Evolutionary conservation across 1,140 invertebrate genomes (phyloP).

Genomic region (Thrips palmi): DNA sequence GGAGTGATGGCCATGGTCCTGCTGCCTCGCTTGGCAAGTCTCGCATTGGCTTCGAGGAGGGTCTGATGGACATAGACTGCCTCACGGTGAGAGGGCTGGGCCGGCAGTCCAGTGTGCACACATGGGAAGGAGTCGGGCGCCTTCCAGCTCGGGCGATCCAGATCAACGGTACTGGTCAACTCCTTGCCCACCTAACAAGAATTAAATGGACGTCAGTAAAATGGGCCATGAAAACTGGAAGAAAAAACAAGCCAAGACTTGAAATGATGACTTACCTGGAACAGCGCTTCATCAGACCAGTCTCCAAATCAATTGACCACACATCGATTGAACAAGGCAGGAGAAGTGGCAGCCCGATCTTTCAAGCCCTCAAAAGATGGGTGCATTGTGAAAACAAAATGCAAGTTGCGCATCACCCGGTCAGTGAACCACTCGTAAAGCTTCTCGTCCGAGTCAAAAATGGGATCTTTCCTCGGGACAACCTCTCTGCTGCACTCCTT

Average conservation of each 20-base stretch:
- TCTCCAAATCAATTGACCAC: conserved; percentile 99
- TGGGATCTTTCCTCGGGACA: conserved; percentile 89
- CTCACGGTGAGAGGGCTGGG: conserved; percentile 67
- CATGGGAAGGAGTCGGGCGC: conserved; percentile 77
- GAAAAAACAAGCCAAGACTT: not conserved
- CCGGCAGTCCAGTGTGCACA: conserved; percentile 55
- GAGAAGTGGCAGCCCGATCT: conserved; percentile 94
- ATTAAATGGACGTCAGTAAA: not conserved
- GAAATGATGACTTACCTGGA: conserved; percentile 45
- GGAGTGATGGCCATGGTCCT: conserved; percentile 96
- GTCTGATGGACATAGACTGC: conserved; percentile 97
- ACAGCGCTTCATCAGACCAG: conserved; percentile 94
- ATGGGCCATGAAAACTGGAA: no score
- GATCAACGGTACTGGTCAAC: conserved; percentile 66
- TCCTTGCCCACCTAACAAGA: conserved; percentile 56
- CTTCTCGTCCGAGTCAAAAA: conserved; percentile 97
- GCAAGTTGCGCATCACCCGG: conserved; percentile 96
- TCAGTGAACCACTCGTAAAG: conserved; percentile 98
- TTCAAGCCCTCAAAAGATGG: conserved; percentile 95
- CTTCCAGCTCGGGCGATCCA: conserved; percentile 60
- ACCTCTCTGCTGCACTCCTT: conserved; percentile 99
- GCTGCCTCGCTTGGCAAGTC: conserved; percentile 77
- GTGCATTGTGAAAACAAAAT: conserved; percentile 99
- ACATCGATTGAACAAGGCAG: conserved; percentile 97
- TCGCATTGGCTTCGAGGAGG: conserved; percentile 78